Conservation (phyloP, 2,113 vertebrate genomes). For the Agapornis roseicollis region DNA sequence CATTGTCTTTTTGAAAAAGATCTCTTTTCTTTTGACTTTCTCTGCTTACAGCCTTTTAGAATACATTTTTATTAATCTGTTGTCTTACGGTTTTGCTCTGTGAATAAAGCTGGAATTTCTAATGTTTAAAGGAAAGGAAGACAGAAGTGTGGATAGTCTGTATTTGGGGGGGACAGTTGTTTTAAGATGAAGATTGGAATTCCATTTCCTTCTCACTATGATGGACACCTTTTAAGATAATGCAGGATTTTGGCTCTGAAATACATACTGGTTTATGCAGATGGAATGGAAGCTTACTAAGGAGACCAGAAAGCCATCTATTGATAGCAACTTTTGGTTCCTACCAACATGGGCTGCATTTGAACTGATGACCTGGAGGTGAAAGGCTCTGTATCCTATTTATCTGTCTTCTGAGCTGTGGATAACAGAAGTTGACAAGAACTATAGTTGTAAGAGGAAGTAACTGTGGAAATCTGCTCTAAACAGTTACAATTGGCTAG, state of each 20-base stretch:
- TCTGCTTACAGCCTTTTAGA: not conserved
- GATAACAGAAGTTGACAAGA: slow-evolving; percentile 60
- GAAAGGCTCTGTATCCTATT: slow-evolving; percentile 53
- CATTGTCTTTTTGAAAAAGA: not conserved
- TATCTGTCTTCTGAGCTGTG: slow-evolving; percentile 50
- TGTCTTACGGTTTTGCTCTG: not conserved
- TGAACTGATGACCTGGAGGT: slow-evolving; percentile 52
- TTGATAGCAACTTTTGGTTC: not conserved
- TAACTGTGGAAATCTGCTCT: slow-evolving; percentile 1
- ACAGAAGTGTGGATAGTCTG: not conserved
- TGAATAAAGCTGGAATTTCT: not conserved
- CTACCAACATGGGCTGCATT: not conserved
- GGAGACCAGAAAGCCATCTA: not conserved
- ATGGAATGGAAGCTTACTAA: not conserved
- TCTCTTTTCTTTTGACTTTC: not conserved
- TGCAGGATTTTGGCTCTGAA: not conserved
- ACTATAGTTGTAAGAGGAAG: slow-evolving; percentile 22
- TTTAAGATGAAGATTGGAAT: not conserved
- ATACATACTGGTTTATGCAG: not conserved
- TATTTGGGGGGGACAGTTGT: not conserved
- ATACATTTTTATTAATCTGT: not conserved
- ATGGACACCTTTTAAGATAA: not conserved
- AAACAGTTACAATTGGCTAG: not conserved
- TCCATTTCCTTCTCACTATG: not conserved
- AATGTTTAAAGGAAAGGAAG: not conserved